These are phyloP conservation scores for Cynopterus brachyotis DNA, from an alignment of 2,113 vertebrate species.

Conservation along the genomic window DNA sequence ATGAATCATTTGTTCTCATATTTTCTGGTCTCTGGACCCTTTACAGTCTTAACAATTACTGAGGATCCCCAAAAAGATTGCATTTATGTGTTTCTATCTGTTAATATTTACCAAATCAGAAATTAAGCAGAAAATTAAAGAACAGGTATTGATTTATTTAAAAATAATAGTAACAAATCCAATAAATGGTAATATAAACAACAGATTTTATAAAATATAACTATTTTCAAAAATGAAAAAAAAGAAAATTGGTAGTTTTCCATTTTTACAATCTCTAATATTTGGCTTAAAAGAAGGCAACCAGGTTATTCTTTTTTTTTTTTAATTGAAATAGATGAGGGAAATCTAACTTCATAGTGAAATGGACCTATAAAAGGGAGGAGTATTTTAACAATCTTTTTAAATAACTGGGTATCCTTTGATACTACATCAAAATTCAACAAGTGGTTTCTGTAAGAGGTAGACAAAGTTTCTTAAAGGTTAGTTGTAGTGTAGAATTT, in stretches of 20 bases:
- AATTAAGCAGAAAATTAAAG: conserved; percentile 15
- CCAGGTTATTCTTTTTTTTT: neutral
- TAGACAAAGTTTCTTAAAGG: neutral
- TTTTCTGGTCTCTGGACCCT: neutral
- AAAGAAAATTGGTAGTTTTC: conserved; percentile 9
- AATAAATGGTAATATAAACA: neutral
- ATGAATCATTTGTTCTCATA: neutral
- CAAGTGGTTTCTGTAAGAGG: neutral
- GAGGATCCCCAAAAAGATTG: neutral
- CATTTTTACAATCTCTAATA: neutral
- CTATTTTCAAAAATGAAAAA: conserved; percentile 36
- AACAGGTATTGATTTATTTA: neutral
- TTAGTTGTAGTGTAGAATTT: neutral
- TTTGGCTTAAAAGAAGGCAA: neutral
- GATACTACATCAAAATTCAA: neutral
- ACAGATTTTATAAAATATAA: conserved; percentile 31
- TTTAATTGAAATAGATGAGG: neutral
- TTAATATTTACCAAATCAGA: conserved; percentile 18
- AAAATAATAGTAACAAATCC: neutral
- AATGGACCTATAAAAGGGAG: neutral
- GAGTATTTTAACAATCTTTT: neutral
- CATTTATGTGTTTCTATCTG: neutral
- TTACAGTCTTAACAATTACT: neutral
- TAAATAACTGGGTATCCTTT: neutral
- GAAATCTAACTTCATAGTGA: neutral